Conservation (phyloP, 2,888 invertebrate genomes). For the Callyntrura sp. region DNA sequence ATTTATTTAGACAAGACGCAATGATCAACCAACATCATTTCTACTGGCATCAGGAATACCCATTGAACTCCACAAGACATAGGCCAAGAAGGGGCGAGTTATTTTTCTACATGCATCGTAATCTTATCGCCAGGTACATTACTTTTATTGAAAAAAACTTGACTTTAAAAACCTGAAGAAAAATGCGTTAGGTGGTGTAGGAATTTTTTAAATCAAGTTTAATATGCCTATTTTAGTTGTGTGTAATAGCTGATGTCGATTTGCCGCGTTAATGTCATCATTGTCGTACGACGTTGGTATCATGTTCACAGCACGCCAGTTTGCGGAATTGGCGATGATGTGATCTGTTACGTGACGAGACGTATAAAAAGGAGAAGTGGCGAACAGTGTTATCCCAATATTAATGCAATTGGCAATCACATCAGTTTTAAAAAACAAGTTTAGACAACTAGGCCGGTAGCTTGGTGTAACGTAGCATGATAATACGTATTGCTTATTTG, state of each 20-base stretch:
- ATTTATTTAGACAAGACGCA: slow-evolving; percentile 62
- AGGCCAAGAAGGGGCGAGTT: slow-evolving; percentile 51
- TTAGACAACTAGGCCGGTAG: background rate
- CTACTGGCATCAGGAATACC: slow-evolving; percentile 73
- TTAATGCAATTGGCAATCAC: slow-evolving; percentile 22
- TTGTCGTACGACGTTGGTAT: background rate
- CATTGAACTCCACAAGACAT: slow-evolving; percentile 57
- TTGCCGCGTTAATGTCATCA: slow-evolving; percentile 24
- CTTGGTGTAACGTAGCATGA: background rate
- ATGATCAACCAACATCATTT: slow-evolving; percentile 76
- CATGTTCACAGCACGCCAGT: background rate
- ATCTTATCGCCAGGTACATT: slow-evolving; percentile 66
- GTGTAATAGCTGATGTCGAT: background rate
- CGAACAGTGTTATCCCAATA: background rate
- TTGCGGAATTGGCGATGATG: slow-evolving; percentile 8
- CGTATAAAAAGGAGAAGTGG: slow-evolving; percentile 3
- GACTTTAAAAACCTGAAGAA: background rate
- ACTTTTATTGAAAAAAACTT: slow-evolving; percentile 4
- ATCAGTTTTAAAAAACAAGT: background rate
- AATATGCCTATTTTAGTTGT: background rate
- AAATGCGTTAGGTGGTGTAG: background rate
- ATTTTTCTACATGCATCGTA: slow-evolving; percentile 73
- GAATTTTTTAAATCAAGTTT: slow-evolving; percentile 10
- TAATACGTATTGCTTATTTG: background rate
- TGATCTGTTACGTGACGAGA: slow-evolving; percentile 37